Conservation (phyloP, 2,888 invertebrate genomes). For the Lasioglossum marginatum region DNA sequence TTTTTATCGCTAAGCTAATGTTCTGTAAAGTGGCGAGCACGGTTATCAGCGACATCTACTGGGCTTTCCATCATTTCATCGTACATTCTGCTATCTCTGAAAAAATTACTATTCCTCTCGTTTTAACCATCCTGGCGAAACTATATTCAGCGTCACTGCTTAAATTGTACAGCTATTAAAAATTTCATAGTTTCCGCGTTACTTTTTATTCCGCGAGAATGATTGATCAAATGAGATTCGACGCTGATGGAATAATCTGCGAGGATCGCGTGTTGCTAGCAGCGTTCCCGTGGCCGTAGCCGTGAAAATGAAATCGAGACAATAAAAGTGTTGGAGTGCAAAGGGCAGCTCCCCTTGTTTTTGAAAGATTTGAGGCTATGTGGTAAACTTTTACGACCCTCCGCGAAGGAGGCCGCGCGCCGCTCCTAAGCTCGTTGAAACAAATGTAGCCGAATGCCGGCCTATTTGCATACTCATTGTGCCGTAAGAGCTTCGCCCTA, state of each 20-base stretch:
- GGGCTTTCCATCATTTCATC: not conserved
- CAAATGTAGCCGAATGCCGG: constrained; percentile 76
- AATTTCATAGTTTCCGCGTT: not conserved
- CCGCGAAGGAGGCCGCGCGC: constrained; percentile 56
- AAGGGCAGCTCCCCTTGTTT: constrained; percentile 66
- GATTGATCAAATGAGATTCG: not conserved
- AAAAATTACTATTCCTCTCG: not conserved
- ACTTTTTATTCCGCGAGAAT: not conserved
- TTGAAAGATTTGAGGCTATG: constrained; percentile 65
- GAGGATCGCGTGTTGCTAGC: not conserved
- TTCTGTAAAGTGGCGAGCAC: not conserved
- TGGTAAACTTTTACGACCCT: constrained; percentile 65
- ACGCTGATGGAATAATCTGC: not conserved
- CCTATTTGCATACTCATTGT: constrained; percentile 75
- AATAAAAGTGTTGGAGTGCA: constrained; percentile 61
- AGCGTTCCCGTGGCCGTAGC: constrained; percentile 27
- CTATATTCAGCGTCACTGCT: not conserved
- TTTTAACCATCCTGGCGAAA: not conserved
- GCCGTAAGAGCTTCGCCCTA: constrained; percentile 72
- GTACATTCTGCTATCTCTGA: not conserved
- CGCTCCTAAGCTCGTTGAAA: constrained; percentile 71
- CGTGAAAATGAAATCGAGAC: constrained; percentile 63
- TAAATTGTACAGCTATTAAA: not conserved
- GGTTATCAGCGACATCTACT: constrained; percentile 12
- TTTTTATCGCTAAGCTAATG: not conserved